Percentiles rank a stretch among this genome's conserved stretches.
phyloP scores from a whole-genome alignment of 2,888 invertebrate genomes.

The Neoitamus cyanurus region DNA sequence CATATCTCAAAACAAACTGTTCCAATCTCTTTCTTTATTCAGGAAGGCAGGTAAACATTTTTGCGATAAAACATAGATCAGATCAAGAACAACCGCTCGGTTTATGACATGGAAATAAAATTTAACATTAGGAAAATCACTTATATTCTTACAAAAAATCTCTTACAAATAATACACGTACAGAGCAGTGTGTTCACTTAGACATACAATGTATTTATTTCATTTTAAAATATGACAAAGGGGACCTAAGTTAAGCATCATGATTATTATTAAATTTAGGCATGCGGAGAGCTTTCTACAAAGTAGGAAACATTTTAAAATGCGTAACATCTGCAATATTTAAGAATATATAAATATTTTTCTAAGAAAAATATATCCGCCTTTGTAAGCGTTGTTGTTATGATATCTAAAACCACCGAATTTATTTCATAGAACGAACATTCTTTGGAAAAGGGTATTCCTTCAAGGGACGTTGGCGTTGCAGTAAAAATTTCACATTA shows the following conservation, averaged over 20 bases:
- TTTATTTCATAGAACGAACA: background rate
- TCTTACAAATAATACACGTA: conserved; percentile 21
- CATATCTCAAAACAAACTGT: background rate
- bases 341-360: background rate
- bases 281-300: conserved; percentile 31
- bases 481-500: background rate
- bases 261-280: background rate
- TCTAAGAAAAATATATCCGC: conserved; percentile 8
- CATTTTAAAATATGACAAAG: conserved; percentile 24
- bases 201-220: conserved; percentile 28
- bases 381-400: background rate
- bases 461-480: background rate
- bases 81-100: background rate
- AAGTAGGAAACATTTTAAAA: background rate
- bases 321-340: background rate
- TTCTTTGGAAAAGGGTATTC: background rate
- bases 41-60: background rate
- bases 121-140: background rate
- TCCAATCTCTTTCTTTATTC: background rate
- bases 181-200: background rate
- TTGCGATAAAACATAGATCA: conserved; percentile 49
- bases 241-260: background rate
- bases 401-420: conserved; percentile 3
- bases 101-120: background rate
- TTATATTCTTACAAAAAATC: conserved; percentile 7